A percentile compares a stretch with the other conserved stretches of the same genome.
These are phyloP conservation scores for Carcharodon carcharias DNA, from an alignment of 2,797 vertebrate genomes.

Conservation along the genomic window DNA sequence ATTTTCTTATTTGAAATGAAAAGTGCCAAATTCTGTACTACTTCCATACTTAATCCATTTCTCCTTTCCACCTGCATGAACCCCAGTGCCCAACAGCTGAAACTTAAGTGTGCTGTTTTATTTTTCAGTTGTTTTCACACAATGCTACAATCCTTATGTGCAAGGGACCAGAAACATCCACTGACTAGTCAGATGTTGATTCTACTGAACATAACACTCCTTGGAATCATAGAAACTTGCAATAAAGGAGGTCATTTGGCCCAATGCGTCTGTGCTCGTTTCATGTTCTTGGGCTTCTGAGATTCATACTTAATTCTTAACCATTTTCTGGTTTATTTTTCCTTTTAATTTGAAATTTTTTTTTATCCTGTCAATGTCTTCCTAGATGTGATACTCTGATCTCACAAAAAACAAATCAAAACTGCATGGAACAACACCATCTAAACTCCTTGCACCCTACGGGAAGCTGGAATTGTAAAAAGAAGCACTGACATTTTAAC, in stretches of 20 bases:
- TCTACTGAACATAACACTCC: background rate
- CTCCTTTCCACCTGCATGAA: background rate
- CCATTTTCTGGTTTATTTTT: background rate
- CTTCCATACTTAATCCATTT: background rate
- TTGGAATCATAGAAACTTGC: background rate
- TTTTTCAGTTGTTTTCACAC: background rate
- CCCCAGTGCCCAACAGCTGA: background rate
- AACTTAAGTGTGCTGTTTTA: background rate
- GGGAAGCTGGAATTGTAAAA: background rate
- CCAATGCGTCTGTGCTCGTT: background rate
- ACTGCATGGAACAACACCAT: background rate
- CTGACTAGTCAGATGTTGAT: background rate
- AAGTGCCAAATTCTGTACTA: background rate
- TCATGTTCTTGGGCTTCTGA: background rate
- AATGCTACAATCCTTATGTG: background rate
- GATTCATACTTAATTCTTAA: background rate
- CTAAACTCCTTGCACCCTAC: background rate
- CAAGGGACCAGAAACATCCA: background rate
- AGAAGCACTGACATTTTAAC: background rate
- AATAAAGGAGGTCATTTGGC: background rate
- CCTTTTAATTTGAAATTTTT: background rate
- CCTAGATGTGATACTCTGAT: background rate
- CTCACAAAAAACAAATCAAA: background rate
- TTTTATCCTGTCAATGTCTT: background rate
- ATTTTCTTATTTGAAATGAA: background rate